Evolutionary conservation across 2,888 invertebrate genomes (phyloP), one percentile per base, ranked within the genome.

Genomic region (Cordilura impudica): DNA sequence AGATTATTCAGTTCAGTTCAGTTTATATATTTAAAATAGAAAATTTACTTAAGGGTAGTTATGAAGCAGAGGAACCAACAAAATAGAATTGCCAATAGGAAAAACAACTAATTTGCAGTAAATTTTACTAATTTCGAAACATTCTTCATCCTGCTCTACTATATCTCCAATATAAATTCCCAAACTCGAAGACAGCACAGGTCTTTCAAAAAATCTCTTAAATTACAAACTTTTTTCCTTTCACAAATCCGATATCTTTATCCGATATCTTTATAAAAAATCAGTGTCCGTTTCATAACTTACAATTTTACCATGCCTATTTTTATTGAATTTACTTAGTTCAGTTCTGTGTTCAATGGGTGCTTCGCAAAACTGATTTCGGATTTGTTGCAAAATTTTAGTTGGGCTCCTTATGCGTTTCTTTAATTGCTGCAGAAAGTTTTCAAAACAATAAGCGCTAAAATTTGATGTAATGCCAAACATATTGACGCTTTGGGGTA

Each of bases 381-480:
- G 39, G 6, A 43, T 51, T 39, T 66, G 58, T 43, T 70, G 26
- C 12, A 70, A 21, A 21, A 70, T 61, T 61, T 70, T 61, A n/a
- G 31, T 51, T 10, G 63, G 31, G 4, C 26, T 12, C 5, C 63
- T 29, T 54, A 72, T 63, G 18, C 7, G 7, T 2, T 45, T 63
- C 23, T 49, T 56, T 14, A 66, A 18, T 21, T 26, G 5, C 43
- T 66, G 66, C 12, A 66, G 29, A 18, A 23, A 65, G 18, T 61
- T 71, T 71, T 71, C 43, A n/a, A 72, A 65, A 7, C 39, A 18
- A 31, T 72, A 63, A 3, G 70, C 70, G 16, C 35, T 58, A 58
- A 70, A 70, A 29, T 47, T 60, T 5, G 45, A n/a, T 10, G 19
- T 18, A 53, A 53, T 39, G 12, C 61, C 60, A 23, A 29, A 49